Base-by-base conservation (phyloP, 2,797 vertebrate species). In the Euphonia xanthogaster region DNA sequence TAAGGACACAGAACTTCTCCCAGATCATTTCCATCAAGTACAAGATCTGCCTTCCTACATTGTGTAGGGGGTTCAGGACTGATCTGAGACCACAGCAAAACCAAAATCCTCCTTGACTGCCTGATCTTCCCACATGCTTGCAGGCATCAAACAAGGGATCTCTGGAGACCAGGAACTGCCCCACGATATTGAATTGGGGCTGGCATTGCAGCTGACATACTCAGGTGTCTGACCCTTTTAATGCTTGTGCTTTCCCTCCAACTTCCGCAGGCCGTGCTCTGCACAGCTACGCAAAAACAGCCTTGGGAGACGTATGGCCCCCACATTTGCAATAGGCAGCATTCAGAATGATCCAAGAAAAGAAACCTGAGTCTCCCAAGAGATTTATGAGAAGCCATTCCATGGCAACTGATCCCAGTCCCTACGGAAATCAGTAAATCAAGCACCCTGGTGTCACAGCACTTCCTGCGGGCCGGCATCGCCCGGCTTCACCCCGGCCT, bases 401-500 rank as follows among this genome's bases (percentile, higher is more conserved):
- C 74, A 82, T 19, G n/a, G 86, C 55, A 88, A 79, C 53, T 21
- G 60, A 42, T 10, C 22, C 30, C 47, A 42, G 62, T 9, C 44
- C 83, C 40, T 48, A 23, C 1, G 14, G 94, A 63, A 73, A 85
- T 48, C 92, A 42, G 77, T 95, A 95, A 96, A 93, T 97, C 90
- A 93, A 86, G 88, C 2, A 4, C 51, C 55, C 51, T 2, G 30
- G 55, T 90, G 93, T 66, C 83, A 86, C 23, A 2, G 0, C 4
- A 0, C 57, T 94, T 94, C 94, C 95, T 87, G 90, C n/a, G 3
- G 72, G 57, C 81, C 44, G 58, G 16, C 57, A 93, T 61, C 20
- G 5, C 50, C 63, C 16, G 2, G 84, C 66, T 19, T 58, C 14
- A 4, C 75, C 53, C 55, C 28, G 5, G 75, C 58, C 84, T 5